These are phyloP conservation scores for Pyrocephalus nanus DNA, from an alignment of 2,797 vertebrate genomes.

Conservation along the genomic window DNA sequence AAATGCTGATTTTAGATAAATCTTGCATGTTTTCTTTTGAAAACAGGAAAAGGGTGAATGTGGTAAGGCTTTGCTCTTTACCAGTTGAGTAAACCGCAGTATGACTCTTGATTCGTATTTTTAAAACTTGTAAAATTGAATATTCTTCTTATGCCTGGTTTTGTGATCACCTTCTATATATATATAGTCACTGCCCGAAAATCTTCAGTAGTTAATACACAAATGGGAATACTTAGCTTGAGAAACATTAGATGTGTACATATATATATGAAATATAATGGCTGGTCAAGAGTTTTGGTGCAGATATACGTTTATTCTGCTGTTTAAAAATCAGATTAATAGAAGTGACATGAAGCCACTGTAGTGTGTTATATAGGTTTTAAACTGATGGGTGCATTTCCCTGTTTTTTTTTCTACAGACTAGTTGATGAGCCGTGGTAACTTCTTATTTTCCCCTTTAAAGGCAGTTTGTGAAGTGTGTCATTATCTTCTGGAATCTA, in stretches of 20 bases:
- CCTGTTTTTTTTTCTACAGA: not conserved
- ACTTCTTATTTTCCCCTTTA: not conserved
- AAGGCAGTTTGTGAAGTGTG: not conserved
- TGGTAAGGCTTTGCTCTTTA: not conserved
- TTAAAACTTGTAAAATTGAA: not conserved
- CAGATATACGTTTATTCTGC: not conserved
- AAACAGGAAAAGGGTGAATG: not conserved
- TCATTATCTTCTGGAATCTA: not conserved
- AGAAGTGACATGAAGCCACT: not conserved
- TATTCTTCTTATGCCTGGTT: not conserved
- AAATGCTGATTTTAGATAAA: not conserved
- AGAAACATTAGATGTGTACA: not conserved
- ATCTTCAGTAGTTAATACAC: not conserved
- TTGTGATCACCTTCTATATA: not conserved
- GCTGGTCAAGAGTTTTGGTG: not conserved
- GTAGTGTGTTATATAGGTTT: not conserved
- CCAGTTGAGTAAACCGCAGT: not conserved
- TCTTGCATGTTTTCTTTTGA: not conserved
- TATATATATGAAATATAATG: not conserved
- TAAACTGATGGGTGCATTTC: not conserved
- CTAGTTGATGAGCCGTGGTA: not conserved
- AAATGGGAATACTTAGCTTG: not conserved
- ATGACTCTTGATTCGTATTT: not conserved
- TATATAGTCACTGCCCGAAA: not conserved
- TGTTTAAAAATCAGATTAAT: not conserved